phyloP scores from a whole-genome alignment of 2,888 invertebrate genomes.

The Synanthedon andrenaeformis region DNA sequence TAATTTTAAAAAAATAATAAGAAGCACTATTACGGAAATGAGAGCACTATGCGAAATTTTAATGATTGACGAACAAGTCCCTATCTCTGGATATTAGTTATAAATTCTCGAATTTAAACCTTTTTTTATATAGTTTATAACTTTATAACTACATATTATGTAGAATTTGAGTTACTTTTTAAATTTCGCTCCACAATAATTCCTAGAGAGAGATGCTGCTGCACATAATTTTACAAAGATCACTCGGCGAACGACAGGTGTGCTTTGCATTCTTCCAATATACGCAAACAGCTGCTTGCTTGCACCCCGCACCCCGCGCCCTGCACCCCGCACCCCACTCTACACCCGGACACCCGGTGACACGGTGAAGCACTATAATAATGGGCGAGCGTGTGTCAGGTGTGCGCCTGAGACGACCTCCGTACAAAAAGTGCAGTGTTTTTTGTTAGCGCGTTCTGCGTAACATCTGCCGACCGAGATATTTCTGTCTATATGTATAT shows the following conservation, averaged over 20 bases:
- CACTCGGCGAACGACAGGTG: conserved; percentile 18
- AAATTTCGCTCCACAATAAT: no score
- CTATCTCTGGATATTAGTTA: no score
- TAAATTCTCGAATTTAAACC: no score
- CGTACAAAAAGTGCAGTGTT: conserved; percentile 5
- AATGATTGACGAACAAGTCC: no score
- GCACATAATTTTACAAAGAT: neutral
- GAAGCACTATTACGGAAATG: no score
- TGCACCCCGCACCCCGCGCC: conserved; percentile 11
- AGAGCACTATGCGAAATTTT: no score
- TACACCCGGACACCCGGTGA: neutral
- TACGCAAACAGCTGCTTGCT: conserved; percentile 17
- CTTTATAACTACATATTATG: no score
- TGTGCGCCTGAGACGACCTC: neutral
- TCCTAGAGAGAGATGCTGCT: no score
- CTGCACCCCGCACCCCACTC: neutral
- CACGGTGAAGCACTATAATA: neutral
- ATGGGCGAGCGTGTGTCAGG: neutral
- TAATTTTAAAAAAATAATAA: no score
- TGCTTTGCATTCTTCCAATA: conserved; percentile 15
- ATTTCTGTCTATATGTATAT: no score
- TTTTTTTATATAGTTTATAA: no score
- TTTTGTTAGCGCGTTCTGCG: conserved; percentile 8
- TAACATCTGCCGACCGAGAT: conserved; percentile 17
- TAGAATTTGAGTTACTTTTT: no score